phyloP scores from a whole-genome alignment of 2,113 vertebrate species.

The Vidua chalybeata region DNA sequence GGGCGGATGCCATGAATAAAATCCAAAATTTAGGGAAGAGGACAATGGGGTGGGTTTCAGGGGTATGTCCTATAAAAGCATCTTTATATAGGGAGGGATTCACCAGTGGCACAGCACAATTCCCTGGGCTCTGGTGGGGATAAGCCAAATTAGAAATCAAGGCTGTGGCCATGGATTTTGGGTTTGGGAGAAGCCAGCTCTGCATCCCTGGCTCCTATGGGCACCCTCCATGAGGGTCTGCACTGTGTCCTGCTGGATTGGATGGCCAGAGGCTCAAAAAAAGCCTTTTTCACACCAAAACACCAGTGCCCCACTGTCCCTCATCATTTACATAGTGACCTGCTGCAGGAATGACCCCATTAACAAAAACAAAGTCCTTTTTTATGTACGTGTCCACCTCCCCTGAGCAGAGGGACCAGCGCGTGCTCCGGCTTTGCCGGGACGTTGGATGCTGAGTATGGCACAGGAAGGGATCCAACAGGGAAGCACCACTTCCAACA shows the following conservation, averaged over 20 bases:
- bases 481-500: background rate
- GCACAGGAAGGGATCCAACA: background rate
- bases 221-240: background rate
- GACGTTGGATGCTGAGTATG: fast-evolving
- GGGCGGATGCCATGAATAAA: background rate
- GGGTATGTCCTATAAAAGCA: background rate
- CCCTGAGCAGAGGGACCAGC: background rate
- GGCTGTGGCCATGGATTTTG: fast-evolving
- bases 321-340: fast-evolving
- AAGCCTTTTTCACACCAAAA: background rate
- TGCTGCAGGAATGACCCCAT: fast-evolving
- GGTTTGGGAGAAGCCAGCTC: background rate
- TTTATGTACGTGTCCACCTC: fast-evolving
- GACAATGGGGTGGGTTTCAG: background rate
- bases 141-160: background rate
- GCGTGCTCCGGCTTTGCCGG: fast-evolving
- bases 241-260: fast-evolving
- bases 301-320: fast-evolving
- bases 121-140: background rate
- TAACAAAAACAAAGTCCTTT: background rate
- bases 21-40: background rate
- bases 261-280: fast-evolving
- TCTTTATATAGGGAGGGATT: background rate
- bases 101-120: background rate
- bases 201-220: background rate